Base-by-base conservation (phyloP, 1,140 invertebrate genomes). In the Paraescarpia echinospica region DNA sequence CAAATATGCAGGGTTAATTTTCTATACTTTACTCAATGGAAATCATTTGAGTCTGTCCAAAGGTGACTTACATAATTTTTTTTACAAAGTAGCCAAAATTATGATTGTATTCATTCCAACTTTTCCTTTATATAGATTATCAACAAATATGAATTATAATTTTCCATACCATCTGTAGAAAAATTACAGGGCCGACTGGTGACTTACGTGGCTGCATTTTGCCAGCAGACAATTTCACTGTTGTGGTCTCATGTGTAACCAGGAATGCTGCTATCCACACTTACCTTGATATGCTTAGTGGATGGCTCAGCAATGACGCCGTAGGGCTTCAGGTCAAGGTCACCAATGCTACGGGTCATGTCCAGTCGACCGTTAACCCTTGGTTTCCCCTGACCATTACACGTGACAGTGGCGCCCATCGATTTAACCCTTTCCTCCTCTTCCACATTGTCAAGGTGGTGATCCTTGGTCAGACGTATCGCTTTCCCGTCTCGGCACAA, bases 341-440 rank as follows among this genome's bases (percentile, higher is more conserved):
- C 97, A 14, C 97, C 97, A 12, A 97, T 95, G 94, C 97, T 97
- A n/a, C 97, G 94, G 6, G 97, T 97, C 97, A 97, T 97, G 22
- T 96, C 96, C 5, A 97, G 95, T 48, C 96, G 94, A 14, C 96
- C 96, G 95, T 97, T 97, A 4, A 96, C 96, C 35, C 93, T 34
- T n/a, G 91, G 89, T 77, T 93, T 59, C 95, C 96, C 95, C 95
- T 35, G 95, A 95, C 93, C 96, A 94, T 91, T 94, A 93, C 89
- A 91, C 18, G 92, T 90, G 77, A 93, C 90, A 92, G 35, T 91
- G 51, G 94, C 95, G 34, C 95, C 96, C 35, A 92, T 92, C 33
- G 94, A 88, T 27, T 94, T 93, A 27, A 96, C 94, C 31, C 95
- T 91, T 35, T 93, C 93, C 92, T 95, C 95, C 34, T 94, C 94